A percentile compares a stretch with the other conserved stretches of the same genome.
phyloP scores from a whole-genome alignment of 2,888 invertebrate species.

The Diaphora mendica region DNA sequence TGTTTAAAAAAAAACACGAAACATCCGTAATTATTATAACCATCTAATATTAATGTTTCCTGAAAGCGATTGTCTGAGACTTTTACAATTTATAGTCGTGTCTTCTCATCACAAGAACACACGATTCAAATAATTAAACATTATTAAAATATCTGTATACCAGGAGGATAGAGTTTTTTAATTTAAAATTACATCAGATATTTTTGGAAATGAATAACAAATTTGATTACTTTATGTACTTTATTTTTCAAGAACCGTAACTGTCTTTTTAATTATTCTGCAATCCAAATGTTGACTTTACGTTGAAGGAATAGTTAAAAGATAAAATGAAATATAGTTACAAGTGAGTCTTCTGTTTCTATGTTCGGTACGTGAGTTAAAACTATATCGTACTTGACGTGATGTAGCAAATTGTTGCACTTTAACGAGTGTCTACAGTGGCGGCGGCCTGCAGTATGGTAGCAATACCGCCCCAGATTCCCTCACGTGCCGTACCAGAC shows the following conservation, averaged over 20 bases:
- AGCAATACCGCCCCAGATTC: conserved; percentile 71
- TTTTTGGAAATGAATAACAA: no score
- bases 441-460: conserved; percentile 58
- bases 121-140: no score
- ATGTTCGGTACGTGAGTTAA: conserved; percentile 53
- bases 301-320: neutral
- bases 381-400: conserved; percentile 57
- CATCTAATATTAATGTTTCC: no score
- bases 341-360: conserved; percentile 42
- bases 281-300: neutral
- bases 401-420: conserved; percentile 74
- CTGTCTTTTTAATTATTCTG: neutral
- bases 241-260: neutral
- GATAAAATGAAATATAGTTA: conserved; percentile 19
- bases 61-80: no score
- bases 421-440: conserved; percentile 69
- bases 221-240: no score
- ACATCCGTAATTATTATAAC: no score
- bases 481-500: conserved; percentile 63
- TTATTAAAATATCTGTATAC: no score
- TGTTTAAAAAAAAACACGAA: no score
- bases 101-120: no score
- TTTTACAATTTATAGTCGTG: no score
- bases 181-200: no score
- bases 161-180: no score